These are phyloP conservation scores for Sigmodon hispidus DNA, from an alignment of 2,113 vertebrate species.

Conservation along the genomic window DNA sequence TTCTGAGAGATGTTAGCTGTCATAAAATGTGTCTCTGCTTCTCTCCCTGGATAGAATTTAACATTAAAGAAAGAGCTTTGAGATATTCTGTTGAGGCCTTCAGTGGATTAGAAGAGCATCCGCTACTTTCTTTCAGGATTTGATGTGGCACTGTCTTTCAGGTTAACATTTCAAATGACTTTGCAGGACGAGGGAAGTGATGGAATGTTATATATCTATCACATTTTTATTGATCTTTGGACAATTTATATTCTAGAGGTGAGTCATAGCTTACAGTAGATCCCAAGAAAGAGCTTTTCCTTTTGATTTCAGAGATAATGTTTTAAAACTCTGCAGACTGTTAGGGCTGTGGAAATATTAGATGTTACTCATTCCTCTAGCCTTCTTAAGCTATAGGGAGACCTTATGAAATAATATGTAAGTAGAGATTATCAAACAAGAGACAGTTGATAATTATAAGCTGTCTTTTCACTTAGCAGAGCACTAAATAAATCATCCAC, in stretches of 20 bases:
- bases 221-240: slow-evolving; percentile 57
- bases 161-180: slow-evolving; percentile 73
- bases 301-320: slow-evolving; percentile 62
- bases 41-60: background rate
- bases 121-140: slow-evolving; percentile 58
- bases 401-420: slow-evolving; percentile 28
- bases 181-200: slow-evolving; percentile 25
- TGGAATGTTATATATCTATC: slow-evolving; percentile 54
- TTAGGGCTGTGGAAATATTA: slow-evolving; percentile 35
- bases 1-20: slow-evolving; percentile 51
- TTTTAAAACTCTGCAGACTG: slow-evolving; percentile 16
- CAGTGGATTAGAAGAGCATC: slow-evolving; percentile 17
- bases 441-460: background rate
- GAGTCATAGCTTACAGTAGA: slow-evolving; percentile 52
- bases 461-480: background rate
- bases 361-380: background rate
- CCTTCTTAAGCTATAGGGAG: background rate
- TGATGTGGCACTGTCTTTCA: slow-evolving; percentile 56
- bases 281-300: slow-evolving; percentile 56
- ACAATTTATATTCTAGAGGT: slow-evolving; percentile 65
- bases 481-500: background rate
- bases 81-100: slow-evolving; percentile 72
- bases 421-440: background rate
- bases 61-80: slow-evolving; percentile 79
- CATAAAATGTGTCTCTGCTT: background rate